Base-by-base conservation (phyloP, 2,888 invertebrate species). In the Melanargia galathea region DNA sequence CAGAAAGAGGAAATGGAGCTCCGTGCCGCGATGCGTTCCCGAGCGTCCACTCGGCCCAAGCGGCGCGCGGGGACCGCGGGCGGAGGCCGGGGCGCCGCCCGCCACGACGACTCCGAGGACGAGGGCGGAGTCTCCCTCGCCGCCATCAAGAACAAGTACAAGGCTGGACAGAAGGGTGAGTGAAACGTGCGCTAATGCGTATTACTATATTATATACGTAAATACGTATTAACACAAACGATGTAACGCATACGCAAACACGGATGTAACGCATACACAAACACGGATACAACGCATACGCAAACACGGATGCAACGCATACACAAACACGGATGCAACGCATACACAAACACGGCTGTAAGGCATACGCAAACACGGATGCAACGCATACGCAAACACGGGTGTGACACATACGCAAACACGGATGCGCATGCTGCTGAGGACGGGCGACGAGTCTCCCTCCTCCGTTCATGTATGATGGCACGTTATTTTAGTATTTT, bases 1-100 rank as follows among this genome's bases (percentile, higher is more conserved):
- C n/a, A 97, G 95, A 98, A 98, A 94, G 99, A 99, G 79, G 99
- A 99, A 85, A 99, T 99, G 87, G 96, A 97, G 79, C 86, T 99
- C 10, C 93, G 97, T 46, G 97, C 98, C 59, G 96, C 97, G 0
- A 95, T 97, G 91, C 94, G 97, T 81, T 90, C 92, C 2, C 88
- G 90, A 26, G 86, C 84, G 40, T 82, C 93, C 74, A 74, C 86
- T 49, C 86, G 92, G 40, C 85, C 93, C 78, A 81, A 94, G 89
- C 88, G 78, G 76, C 48, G 58, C 16, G 92, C 70, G 62, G 73
- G 73, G 79, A 79, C 80, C 62, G 82, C 79, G 68, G 90, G 84
- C 86, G 72, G 18, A 82, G 84, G 79, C 54, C 80, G 86, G 58
- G 85, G 85, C 48, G 84, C 81, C 26, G 86, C 88, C 52, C 79